Evolutionary conservation across 1,140 invertebrate genomes (phyloP).

Genomic region (Pseudomyrmex pallidus): DNA sequence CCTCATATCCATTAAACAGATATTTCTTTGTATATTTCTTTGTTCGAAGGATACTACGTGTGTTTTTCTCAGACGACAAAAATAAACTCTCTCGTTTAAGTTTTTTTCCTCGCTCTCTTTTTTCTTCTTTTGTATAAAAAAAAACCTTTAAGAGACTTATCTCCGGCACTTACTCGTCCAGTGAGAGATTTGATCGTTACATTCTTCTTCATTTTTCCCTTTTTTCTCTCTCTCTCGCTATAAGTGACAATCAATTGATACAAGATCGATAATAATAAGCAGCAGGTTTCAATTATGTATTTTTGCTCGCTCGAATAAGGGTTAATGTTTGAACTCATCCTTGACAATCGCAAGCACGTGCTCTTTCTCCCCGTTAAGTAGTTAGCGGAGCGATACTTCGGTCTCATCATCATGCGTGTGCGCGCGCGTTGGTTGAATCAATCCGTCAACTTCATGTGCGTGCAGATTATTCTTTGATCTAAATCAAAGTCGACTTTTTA

Average conservation of each 20-base stretch:
- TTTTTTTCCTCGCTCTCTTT: background rate
- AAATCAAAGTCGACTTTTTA: background rate
- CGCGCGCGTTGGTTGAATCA: background rate
- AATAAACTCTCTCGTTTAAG: background rate
- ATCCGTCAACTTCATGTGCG: too few species aligned
- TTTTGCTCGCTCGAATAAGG: background rate
- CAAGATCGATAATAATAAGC: background rate
- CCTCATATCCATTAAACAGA: too few species aligned
- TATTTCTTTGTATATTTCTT: too few species aligned
- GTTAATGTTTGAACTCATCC: constrained; percentile 14
- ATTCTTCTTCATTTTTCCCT: background rate
- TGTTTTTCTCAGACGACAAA: background rate
- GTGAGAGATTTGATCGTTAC: background rate
- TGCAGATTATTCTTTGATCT: background rate
- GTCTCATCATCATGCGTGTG: too few species aligned
- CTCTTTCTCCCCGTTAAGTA: background rate
- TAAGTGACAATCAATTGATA: background rate
- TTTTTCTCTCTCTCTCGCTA: background rate
- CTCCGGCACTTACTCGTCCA: background rate
- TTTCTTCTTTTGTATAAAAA: background rate
- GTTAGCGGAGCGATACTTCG: background rate
- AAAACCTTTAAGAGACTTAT: background rate
- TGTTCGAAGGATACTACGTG: too few species aligned
- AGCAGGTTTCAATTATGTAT: background rate
- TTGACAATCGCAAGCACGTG: background rate